Evolutionary conservation across 1,140 invertebrate genomes (phyloP), one percentile per base, ranked within the genome.

Genomic region (Drosophila parabipectinata): DNA sequence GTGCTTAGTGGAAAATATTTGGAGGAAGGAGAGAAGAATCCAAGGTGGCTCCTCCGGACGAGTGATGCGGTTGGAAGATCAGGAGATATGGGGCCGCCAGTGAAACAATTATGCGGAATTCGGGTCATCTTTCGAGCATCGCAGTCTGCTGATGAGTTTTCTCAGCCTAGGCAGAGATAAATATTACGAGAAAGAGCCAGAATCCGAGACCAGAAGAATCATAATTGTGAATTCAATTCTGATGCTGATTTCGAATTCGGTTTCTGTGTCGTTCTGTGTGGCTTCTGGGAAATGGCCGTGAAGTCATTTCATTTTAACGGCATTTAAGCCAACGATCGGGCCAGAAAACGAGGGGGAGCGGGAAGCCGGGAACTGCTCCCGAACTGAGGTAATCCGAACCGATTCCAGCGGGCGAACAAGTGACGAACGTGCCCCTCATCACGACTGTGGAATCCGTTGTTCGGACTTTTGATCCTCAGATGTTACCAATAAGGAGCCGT

Each of bases 91-190:
- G 45, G 48, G 34, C 50, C 71, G 51, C 44, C 21, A 47, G 50
- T 45, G 73, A 74, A 80, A 85, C 81, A 85, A 81, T 85, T 85
- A 85, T 75, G 64, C 82, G 67, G 77, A 74, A 85, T 85, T 78
- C 77, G 77, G 81, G 81, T 85, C 82, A 85, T 74, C 77, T 71
- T 67, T 51, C 61, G 73, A 55, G 58, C 58, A 55, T 47, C 14
- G 73, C 41, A n/a, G 41, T 44, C 41, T 18, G 41, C 47, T 80
- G 80, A 77, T 85, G 77, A 81, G 61, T 67, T 71, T 71, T 71
- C 77, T 59, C 73, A 78, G 57, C 69, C 69, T 15, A 79, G 59
- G 18, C 44, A 21, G 44, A 47, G 44, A 47, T 21, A 47, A 21
- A 74, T 73, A 72, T 44, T 52, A 48, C 14, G 47, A 54, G 15